A percentile compares a stretch with the other conserved stretches of the same genome.
phyloP scores from a whole-genome alignment of 2,888 invertebrate species.

The Netelia inedita region DNA sequence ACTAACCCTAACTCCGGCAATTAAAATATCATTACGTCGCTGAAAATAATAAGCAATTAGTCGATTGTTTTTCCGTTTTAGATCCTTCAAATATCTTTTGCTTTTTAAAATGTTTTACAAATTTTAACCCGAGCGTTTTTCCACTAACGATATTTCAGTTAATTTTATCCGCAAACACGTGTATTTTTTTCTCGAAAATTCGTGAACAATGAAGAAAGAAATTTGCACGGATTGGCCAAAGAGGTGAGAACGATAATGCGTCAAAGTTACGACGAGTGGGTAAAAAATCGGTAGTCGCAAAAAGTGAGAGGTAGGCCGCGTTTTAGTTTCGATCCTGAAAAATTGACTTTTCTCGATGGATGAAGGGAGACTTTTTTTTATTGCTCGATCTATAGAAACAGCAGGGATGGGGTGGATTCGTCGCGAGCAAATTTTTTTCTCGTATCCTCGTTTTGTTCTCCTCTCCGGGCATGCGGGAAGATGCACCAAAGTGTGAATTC shows the following conservation, averaged over 20 bases:
- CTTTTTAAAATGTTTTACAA: too few relatives aligned
- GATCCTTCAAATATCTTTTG: too few relatives aligned
- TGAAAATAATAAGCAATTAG: too few relatives aligned
- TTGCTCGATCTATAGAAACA: neutral
- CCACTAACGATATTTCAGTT: neutral
- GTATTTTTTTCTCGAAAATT: neutral
- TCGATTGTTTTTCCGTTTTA: too few relatives aligned
- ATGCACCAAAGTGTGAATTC: conserved; percentile 69
- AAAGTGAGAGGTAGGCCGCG: conserved; percentile 24
- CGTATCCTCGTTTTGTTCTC: neutral
- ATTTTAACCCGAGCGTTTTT: neutral
- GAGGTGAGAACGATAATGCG: neutral
- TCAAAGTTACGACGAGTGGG: neutral
- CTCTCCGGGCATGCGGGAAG: conserved; percentile 7
- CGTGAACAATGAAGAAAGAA: conserved; percentile 4
- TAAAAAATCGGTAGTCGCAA: neutral
- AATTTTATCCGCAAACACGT: conserved; percentile 7
- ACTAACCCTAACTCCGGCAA: too few relatives aligned
- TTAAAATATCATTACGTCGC: too few relatives aligned
- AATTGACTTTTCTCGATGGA: conserved; percentile 33
- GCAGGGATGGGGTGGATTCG: neutral
- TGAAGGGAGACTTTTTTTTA: neutral
- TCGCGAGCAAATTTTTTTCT: neutral
- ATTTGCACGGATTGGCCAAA: conserved; percentile 10
- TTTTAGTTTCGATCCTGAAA: conserved; percentile 12